Evolutionary conservation across 2,113 vertebrate genomes (phyloP), one percentile per base, ranked within the genome.

Genomic region (Meriones unguiculatus): DNA sequence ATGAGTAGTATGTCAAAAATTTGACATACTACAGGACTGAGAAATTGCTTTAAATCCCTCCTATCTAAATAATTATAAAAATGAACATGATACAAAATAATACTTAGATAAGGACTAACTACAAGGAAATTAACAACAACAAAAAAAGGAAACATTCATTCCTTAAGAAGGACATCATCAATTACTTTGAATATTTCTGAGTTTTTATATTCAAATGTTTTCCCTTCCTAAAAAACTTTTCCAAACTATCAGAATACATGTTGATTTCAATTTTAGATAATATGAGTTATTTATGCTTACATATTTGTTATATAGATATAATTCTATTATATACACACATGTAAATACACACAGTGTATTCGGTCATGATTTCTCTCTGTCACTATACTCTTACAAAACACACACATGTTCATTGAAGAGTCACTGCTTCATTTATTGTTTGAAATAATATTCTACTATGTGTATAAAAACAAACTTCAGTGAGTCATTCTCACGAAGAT

Each of bases 51-150:
- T 18, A 76, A 70, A 81, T 22, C 0, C 15, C 0, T 64, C 14
- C 70, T 35, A 9, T 80, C n/a, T 64, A 87, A 38, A 87, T 50
- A 82, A 57, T 91, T 89, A 41, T 69, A 62, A 90, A 94, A 87
- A 12, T n/a, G 72, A 72, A 0, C 59, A 89, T 54, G 20, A 18
- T 87, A n/a, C 0, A 64, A 73, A 95, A 85, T 32, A 69, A 81
- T 86, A 38, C 18, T n/a, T 70, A 95, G 8, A 18, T 77, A 52
- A 81, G 0, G 22, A 41, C 89, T 41, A 87, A 93, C 25, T 35
- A 80, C 76, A 46, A 88, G 46, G 4, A 87, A 86, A 93, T 20
- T 17, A 52, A 41, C 20, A 86, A 46, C 22, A 82, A 73, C 41
- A 57, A 73, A 89, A 76, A 14, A 20, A 65, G 32, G 3, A 59